A percentile compares a stretch with the other conserved stretches of the same genome.
Conservation (phyloP, 2,113 vertebrate genomes). For the Ochotona curzoniae region DNA sequence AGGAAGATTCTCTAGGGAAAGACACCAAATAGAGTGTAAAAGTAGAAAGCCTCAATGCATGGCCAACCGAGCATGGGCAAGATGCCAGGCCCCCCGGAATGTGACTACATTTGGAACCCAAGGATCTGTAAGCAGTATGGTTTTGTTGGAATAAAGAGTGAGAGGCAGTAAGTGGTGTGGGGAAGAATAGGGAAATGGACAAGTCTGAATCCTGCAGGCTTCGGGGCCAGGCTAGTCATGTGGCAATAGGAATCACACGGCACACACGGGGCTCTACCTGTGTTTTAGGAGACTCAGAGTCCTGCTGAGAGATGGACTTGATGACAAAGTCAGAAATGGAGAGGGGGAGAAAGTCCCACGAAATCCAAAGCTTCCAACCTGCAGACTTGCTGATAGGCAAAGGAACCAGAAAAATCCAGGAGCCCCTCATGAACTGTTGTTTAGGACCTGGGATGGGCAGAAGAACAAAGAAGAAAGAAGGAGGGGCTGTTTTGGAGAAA, state of each 20-base stretch:
- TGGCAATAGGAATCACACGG: no score
- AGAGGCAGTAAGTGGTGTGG: not conserved
- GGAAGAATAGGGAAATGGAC: accelerated
- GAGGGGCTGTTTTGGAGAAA: not conserved
- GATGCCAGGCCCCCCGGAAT: no score
- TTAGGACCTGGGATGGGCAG: accelerated
- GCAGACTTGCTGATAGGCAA: accelerated
- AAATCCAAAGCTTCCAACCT: accelerated
- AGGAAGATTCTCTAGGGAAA: no score
- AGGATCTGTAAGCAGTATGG: not conserved
- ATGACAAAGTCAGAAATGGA: no score
- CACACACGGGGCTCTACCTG: no score
- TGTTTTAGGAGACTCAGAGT: not conserved
- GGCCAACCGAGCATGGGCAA: not conserved
- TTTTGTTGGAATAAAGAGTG: accelerated
- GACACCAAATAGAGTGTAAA: not conserved
- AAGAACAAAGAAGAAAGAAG: accelerated
- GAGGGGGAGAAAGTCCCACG: not conserved
- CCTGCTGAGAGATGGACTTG: accelerated
- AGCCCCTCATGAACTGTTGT: accelerated
- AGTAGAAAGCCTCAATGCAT: not conserved
- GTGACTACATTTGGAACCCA: accelerated
- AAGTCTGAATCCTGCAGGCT: not conserved
- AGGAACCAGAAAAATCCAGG: not conserved
- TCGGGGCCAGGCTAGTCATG: not conserved